Base-by-base conservation (phyloP, 2,888 invertebrate species). In the Psylliodes chrysocephalus region DNA sequence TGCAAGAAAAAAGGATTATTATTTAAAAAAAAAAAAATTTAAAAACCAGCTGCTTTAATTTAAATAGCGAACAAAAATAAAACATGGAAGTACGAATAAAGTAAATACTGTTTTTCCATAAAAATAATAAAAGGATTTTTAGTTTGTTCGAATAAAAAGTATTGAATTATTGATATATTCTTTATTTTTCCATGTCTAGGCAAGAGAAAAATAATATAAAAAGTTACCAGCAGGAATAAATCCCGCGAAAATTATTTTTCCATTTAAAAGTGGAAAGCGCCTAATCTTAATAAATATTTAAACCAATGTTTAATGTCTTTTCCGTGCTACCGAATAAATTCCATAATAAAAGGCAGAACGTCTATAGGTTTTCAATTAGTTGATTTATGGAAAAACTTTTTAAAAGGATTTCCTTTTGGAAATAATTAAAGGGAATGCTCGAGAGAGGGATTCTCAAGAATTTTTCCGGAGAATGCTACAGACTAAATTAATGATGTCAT, bases 251-350 rank as follows among this genome's bases (percentile, higher is more conserved):
- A 55, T 44, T 25, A 30, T 25, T 59, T 49, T 25, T 40, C 38
- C 57, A 57, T 59, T 40, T 12, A 40, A 28, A 51, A 38, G n/a
- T 28, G 8, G 40, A 18, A 19, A 33, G 14, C 35, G 14, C 40
- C 49, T 51, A 55, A 55, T 64, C 64, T 60, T 56, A 51, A 64
- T 64, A 54, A 64, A 64, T 64, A 64, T 64, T 64, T 44, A 59
- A 64, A 55, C 55, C 60, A 49, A 64, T 64, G 64, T 64, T 56
- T 38, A 54, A 64, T 60, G 60, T 55, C 35, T 56, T 60, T 55
- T 60, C 28, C 60, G 54, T 64, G 64, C 54, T 60, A 25, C 25
- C 33, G 64, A 60, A 64, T 64, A 60, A 49, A 63, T 59, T 60
- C 51, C 35, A 33, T 60, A 28, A 49, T 38, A 55, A 60, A 64